phyloP scores from a whole-genome alignment of 1,140 invertebrate genomes.

The Anastrepha obliqua region DNA sequence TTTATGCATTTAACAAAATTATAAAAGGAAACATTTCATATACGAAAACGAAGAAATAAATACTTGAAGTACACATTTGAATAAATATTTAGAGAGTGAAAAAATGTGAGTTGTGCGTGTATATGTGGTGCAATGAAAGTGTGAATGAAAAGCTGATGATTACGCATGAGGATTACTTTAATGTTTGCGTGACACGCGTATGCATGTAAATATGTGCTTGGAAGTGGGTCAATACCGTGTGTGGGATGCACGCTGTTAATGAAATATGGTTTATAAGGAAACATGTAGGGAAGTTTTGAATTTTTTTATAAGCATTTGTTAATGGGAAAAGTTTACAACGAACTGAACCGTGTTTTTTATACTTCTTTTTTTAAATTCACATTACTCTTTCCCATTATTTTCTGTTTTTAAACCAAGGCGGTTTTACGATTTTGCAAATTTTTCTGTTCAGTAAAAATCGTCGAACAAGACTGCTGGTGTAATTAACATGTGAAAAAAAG shows the following conservation, averaged over 20 bases:
- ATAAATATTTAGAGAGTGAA: constrained; percentile 10
- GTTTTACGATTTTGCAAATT: too few species aligned
- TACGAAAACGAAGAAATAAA: not conserved
- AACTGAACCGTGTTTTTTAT: too few species aligned
- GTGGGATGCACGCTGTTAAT: not conserved
- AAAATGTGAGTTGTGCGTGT: not conserved
- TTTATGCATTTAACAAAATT: not conserved
- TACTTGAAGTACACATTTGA: not conserved
- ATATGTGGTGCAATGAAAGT: not conserved
- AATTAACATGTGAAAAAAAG: too few species aligned
- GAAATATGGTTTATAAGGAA: not conserved
- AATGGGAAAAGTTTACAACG: too few species aligned
- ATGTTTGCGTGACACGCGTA: not conserved
- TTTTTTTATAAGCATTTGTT: too few species aligned
- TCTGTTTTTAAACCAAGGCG: too few species aligned
- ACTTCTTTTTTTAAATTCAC: too few species aligned
- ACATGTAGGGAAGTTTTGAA: too few species aligned
- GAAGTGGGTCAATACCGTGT: not conserved
- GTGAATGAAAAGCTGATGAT: not conserved
- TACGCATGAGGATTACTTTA: not conserved
- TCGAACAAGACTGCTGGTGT: too few species aligned
- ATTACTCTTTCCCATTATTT: too few species aligned
- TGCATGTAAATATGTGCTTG: not conserved
- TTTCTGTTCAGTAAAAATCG: too few species aligned
- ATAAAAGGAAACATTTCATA: not conserved